Evolutionary conservation across 92 coral and sea anemone genomes (phyloP).

Genomic region (Paramuricea clavata): DNA sequence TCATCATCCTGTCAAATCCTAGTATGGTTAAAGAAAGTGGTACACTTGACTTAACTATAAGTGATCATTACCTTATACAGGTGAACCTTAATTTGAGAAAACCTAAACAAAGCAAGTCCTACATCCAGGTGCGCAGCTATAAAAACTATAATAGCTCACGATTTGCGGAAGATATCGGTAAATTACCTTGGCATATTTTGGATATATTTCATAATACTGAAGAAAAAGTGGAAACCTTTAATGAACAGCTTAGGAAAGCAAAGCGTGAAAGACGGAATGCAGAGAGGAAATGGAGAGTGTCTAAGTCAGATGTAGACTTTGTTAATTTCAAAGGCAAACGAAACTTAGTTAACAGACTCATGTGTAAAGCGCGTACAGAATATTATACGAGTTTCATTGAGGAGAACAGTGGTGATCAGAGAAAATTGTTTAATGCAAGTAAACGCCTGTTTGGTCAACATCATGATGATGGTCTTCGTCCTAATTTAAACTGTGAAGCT

Average conservation of each 20-base stretch:
- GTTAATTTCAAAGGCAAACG: not conserved
- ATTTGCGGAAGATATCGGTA: not conserved
- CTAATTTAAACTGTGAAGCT: not conserved
- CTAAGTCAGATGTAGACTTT: not conserved
- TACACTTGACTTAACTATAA: not conserved
- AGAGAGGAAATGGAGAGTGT: not conserved
- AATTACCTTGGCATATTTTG: conserved; percentile 4
- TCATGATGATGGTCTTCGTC: not conserved
- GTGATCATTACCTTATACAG: not conserved
- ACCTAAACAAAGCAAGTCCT: not conserved
- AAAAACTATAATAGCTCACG: not conserved
- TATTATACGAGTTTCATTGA: not conserved
- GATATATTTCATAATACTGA: not conserved
- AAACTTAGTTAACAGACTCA: too few relatives aligned
- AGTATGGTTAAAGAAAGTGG: not conserved
- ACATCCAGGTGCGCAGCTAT: not conserved
- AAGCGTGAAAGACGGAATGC: too few relatives aligned
- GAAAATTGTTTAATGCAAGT: not conserved
- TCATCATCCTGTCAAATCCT: not conserved
- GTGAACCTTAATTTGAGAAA: not conserved
- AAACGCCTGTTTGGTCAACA: not conserved
- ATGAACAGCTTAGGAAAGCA: too few relatives aligned
- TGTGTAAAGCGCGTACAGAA: not conserved
- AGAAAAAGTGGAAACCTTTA: not conserved
- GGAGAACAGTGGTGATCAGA: not conserved